Conservation (phyloP, 2,113 vertebrate genomes). For the Hemicordylus capensis region DNA sequence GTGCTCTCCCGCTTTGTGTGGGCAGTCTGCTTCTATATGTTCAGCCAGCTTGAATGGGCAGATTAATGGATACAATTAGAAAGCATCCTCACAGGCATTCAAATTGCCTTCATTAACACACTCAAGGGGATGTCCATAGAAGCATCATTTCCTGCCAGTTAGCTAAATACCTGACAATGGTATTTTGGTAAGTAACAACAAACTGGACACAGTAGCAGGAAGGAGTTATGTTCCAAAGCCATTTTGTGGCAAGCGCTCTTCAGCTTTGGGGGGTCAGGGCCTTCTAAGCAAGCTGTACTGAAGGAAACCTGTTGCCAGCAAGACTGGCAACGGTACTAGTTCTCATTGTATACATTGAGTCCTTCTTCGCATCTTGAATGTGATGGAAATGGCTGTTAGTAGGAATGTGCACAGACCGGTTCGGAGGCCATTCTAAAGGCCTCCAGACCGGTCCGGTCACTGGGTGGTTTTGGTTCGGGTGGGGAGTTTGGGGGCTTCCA, state of each 20-base stretch:
- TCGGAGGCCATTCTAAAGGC: too few species aligned
- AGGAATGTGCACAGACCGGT: too few species aligned
- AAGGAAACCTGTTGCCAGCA: slow-evolving; percentile 48
- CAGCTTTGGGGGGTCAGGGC: too few species aligned
- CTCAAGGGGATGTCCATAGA: slow-evolving; percentile 82
- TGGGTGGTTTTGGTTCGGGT: too few species aligned
- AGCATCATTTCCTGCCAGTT: slow-evolving; percentile 85
- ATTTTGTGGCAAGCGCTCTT: not conserved
- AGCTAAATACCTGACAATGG: slow-evolving; percentile 82
- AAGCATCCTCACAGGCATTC: slow-evolving; percentile 83
- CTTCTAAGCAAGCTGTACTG: too few species aligned
- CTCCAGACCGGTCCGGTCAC: too few species aligned
- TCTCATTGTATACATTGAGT: slow-evolving; percentile 19
- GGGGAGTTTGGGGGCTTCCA: too few species aligned
- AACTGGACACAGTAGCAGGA: not conserved
- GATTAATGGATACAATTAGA: slow-evolving; percentile 84
- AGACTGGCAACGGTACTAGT: slow-evolving; percentile 50
- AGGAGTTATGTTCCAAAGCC: not conserved
- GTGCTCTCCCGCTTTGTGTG: slow-evolving; percentile 75
- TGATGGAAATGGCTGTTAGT: slow-evolving; percentile 46
- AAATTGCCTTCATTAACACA: slow-evolving; percentile 83
- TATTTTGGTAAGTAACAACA: slow-evolving; percentile 75
- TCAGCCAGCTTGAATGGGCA: slow-evolving; percentile 81
- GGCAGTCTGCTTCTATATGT: slow-evolving; percentile 82
- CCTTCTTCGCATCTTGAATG: slow-evolving; percentile 57